These are phyloP conservation scores for Notoglanidium macrostoma DNA, from an alignment of 2,797 vertebrate genomes.

Conservation along the genomic window DNA sequence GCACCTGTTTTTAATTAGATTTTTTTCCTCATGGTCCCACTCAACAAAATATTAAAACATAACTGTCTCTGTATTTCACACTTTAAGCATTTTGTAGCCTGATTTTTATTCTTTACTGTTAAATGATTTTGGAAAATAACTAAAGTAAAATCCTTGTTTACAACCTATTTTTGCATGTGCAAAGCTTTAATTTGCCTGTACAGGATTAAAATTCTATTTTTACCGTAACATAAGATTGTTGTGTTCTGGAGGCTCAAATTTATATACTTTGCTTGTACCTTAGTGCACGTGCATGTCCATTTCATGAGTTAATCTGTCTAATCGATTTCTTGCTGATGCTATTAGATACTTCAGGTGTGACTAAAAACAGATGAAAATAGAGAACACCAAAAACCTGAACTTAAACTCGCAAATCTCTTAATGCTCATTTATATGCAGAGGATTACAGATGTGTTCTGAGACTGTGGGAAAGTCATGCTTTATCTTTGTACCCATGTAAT, in stretches of 20 bases:
- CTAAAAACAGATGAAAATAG: conserved; percentile 19
- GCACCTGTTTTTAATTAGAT: not conserved
- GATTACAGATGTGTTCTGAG: conserved; percentile 6
- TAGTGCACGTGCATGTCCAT: not conserved
- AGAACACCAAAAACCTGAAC: not conserved
- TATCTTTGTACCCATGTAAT: conserved; percentile 19
- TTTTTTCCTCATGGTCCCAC: not conserved
- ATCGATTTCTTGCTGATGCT: conserved; percentile 17
- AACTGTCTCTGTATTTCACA: not conserved
- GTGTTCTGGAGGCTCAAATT: not conserved
- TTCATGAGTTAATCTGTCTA: not conserved
- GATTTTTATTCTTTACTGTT: not conserved
- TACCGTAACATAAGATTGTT: not conserved
- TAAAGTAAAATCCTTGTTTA: not conserved
- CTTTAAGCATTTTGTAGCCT: conserved; percentile 4
- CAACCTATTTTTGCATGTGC: not conserved
- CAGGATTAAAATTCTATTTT: conserved; percentile 13
- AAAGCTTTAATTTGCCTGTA: not conserved
- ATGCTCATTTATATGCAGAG: conserved; percentile 8
- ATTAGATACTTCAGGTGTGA: conserved; percentile 24
- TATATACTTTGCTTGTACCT: not conserved
- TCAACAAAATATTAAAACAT: not conserved
- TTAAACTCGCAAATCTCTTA: not conserved
- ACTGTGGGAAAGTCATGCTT: conserved; percentile 7
- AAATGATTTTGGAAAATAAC: not conserved